Percentiles rank a stretch among this genome's conserved stretches.
phyloP scores from a whole-genome alignment of 2,113 vertebrate genomes.

The Herpailurus yagouaroundi region DNA sequence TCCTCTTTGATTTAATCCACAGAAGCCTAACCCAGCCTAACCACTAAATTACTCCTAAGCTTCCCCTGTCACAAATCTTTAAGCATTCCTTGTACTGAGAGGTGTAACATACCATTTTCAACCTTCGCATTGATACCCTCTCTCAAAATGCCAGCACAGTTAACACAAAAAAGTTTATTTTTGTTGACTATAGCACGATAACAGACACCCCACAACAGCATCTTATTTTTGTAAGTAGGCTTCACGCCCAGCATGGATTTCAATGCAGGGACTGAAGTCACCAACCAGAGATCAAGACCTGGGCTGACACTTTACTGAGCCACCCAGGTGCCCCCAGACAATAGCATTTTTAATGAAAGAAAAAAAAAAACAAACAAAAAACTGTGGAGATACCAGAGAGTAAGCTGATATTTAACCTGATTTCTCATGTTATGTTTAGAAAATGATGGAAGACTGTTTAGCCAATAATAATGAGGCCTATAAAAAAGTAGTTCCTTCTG shows the following conservation, averaged over 20 bases:
- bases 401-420: not conserved
- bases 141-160: not conserved
- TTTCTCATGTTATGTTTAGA: not conserved
- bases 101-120: not conserved
- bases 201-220: not conserved
- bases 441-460: slow-evolving; percentile 62
- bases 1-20: slow-evolving; percentile 86
- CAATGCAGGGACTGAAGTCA: no score
- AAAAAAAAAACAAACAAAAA: not conserved
- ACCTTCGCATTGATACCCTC: slow-evolving; percentile 21
- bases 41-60: slow-evolving; percentile 79
- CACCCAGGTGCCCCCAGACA: not conserved
- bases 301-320: no score
- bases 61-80: slow-evolving; percentile 72
- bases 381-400: not conserved
- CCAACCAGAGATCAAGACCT: no score
- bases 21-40: slow-evolving; percentile 79
- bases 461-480: slow-evolving; percentile 53
- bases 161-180: not conserved
- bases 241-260: no score
- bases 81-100: slow-evolving; percentile 58
- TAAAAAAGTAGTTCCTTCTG: slow-evolving; percentile 64
- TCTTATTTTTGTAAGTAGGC: no score
- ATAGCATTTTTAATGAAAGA: not conserved
- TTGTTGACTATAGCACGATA: not conserved